These are phyloP conservation scores for Drosophila austrosaltans DNA, from an alignment of 2,888 invertebrate species.

Conservation along the genomic window DNA sequence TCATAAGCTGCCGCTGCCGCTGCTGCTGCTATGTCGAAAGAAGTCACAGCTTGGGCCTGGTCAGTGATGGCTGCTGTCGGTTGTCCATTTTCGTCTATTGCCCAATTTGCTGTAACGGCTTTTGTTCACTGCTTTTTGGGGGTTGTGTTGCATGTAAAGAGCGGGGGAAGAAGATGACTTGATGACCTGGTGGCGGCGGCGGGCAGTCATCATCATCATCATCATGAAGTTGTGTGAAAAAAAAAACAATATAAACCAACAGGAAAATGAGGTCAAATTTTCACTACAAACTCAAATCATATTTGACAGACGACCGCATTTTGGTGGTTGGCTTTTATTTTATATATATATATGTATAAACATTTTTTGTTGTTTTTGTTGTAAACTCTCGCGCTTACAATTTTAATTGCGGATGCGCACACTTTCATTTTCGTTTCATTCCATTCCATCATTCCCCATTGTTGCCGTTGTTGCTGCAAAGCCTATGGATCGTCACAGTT, in stretches of 20 bases:
- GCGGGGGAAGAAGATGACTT: slow-evolving; percentile 2
- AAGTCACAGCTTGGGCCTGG: slow-evolving; percentile 42
- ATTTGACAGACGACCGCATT: slow-evolving; percentile 53
- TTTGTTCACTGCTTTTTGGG: slow-evolving; percentile 6
- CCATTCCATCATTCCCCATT: background rate
- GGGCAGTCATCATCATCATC: background rate
- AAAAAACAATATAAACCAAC: slow-evolving; percentile 23
- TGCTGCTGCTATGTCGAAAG: slow-evolving; percentile 12
- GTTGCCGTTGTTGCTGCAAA: slow-evolving; percentile 2
- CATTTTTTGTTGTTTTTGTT: slow-evolving; percentile 33
- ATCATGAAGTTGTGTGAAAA: slow-evolving; percentile 2
- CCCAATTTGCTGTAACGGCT: slow-evolving; percentile 10
- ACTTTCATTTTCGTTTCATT: slow-evolving; percentile 73
- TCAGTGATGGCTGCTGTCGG: slow-evolving; percentile 38
- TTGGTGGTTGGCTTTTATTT: slow-evolving; percentile 41
- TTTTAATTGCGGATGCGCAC: slow-evolving; percentile 76
- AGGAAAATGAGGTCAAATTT: slow-evolving; percentile 49
- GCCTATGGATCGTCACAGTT: slow-evolving; percentile 4
- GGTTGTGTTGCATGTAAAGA: background rate
- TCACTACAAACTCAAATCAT: slow-evolving; percentile 46
- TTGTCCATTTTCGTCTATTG: slow-evolving; percentile 15
- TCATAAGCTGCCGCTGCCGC: slow-evolving; percentile 5
- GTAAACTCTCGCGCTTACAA: slow-evolving; percentile 51
- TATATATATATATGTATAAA: background rate
- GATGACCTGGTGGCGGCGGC: background rate